Base-by-base conservation (phyloP, 2,888 invertebrate genomes). In the Polydrusus cervinus region DNA sequence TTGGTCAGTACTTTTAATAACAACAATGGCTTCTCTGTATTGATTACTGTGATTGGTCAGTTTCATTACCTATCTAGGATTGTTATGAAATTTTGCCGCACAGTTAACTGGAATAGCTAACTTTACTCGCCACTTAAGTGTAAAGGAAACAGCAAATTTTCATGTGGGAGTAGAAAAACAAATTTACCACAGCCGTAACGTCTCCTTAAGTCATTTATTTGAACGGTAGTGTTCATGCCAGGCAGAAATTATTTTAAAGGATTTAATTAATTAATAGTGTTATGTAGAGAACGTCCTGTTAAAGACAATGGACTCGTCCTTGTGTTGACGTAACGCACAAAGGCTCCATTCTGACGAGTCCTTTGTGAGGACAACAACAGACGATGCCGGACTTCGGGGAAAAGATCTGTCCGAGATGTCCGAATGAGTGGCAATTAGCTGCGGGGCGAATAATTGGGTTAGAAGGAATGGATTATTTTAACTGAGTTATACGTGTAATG, bases 241-340 rank as follows among this genome's bases (percentile, higher is more conserved):
- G 78, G 78, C 80, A 78, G 76, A 79, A 78, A 81, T 81, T 82
- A 81, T 82, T 80, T 79, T 74, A 76, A 76, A 80, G 76, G 73
- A 76, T 75, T 64, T 82, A 83, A 83, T 83, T 83, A 83, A 83
- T 83, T 83, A 83, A 83, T 80, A 81, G 81, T 80, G 80, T 81
- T 80, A 81, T 81, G 78, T 78, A 75, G 76, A 79, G 79, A 79
- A 51, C 64, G 67, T 74, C 71, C 61, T 69, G 77, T 25, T 71
- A 47, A 71, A 77, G 74, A 77, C 77, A 77, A 77, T 77, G 57
- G 71, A 55, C 67, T 71, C 81, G 77, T 81, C 79, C 80, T 81
- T 79, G 73, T 77, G 75, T 78, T 79, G 82, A 79, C 80, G 78
- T 79, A 76, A 78, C 79, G 76, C 77, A 82, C 82, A 83, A 83